These are phyloP conservation scores for Syngnathus scovelli DNA, from an alignment of 2,113 vertebrate genomes.

Conservation along the genomic window DNA sequence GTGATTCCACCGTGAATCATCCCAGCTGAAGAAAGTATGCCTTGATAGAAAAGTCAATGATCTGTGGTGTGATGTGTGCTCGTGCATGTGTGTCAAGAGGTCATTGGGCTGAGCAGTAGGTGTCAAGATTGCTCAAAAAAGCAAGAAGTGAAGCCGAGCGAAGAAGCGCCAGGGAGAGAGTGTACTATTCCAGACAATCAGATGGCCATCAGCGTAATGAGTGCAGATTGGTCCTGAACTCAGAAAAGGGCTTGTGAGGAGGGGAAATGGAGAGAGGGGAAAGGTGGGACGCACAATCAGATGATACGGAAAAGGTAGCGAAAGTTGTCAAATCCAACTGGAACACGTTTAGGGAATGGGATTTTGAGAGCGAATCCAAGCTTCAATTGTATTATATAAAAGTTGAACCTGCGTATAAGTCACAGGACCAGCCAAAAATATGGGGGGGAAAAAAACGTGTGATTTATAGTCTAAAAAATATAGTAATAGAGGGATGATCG, in stretches of 20 bases:
- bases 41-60: slow-evolving; percentile 13
- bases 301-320: slow-evolving; percentile 19
- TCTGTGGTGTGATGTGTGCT: too few relatives aligned
- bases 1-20: too few relatives aligned
- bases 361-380: too few relatives aligned
- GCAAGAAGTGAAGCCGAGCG: slow-evolving; percentile 35
- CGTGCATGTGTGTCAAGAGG: slow-evolving; percentile 7
- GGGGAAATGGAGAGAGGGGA: background rate
- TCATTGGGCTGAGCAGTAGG: slow-evolving; percentile 35
- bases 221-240: slow-evolving; percentile 64
- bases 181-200: slow-evolving; percentile 71
- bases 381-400: too few relatives aligned
- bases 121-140: slow-evolving; percentile 30
- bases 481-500: slow-evolving; percentile 10
- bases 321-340: too few relatives aligned
- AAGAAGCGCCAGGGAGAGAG: slow-evolving; percentile 37
- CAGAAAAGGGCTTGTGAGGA: slow-evolving; percentile 16
- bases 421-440: too few relatives aligned
- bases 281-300: slow-evolving; percentile 11
- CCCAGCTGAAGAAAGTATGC: slow-evolving; percentile 17
- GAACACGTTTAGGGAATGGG: too few relatives aligned
- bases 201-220: slow-evolving; percentile 74
- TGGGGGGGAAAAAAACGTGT: too few relatives aligned
- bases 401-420: too few relatives aligned
- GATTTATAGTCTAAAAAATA: too few relatives aligned